Conservation (phyloP, 1,140 invertebrate species). For the Ctenoplectra terminalis region DNA sequence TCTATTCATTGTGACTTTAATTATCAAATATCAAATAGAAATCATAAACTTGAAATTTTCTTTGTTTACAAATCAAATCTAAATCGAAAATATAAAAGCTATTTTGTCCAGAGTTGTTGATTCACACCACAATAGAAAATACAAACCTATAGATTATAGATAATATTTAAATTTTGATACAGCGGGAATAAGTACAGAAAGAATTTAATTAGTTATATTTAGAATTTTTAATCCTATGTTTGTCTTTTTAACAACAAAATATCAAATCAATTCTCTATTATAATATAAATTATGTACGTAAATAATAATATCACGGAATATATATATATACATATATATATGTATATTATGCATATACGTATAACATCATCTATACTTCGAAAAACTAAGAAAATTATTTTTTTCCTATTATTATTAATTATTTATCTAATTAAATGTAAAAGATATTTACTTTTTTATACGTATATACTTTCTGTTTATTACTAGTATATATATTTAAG, state of each 20-base stretch:
- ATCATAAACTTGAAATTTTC: slow-evolving; percentile 14
- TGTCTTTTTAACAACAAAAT: too few relatives aligned
- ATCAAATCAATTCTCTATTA: too few relatives aligned
- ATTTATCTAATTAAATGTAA: neutral
- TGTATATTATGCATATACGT: too few relatives aligned
- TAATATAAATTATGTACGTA: too few relatives aligned
- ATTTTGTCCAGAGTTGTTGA: slow-evolving; percentile 58
- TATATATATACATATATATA: too few relatives aligned
- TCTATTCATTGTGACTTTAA: slow-evolving; percentile 21
- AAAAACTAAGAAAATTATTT: neutral
- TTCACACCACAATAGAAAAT: slow-evolving; percentile 19
- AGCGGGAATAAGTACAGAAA: slow-evolving; percentile 15
- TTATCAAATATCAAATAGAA: slow-evolving; percentile 12
- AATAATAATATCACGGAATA: too few relatives aligned
- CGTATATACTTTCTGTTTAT: neutral
- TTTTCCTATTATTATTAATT: neutral
- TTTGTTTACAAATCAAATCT: neutral
- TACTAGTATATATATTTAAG: neutral
- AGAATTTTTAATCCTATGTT: too few relatives aligned
- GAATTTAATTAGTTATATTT: neutral
- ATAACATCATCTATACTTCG: too few relatives aligned
- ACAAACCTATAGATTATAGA: slow-evolving; percentile 16
- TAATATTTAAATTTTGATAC: slow-evolving; percentile 23
- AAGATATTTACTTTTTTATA: neutral
- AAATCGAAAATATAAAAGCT: slow-evolving; percentile 43